Evolutionary conservation across 2,797 vertebrate species (phyloP), one percentile per base, ranked within the genome.

Genomic region (Dendrocincla tyrannina): DNA sequence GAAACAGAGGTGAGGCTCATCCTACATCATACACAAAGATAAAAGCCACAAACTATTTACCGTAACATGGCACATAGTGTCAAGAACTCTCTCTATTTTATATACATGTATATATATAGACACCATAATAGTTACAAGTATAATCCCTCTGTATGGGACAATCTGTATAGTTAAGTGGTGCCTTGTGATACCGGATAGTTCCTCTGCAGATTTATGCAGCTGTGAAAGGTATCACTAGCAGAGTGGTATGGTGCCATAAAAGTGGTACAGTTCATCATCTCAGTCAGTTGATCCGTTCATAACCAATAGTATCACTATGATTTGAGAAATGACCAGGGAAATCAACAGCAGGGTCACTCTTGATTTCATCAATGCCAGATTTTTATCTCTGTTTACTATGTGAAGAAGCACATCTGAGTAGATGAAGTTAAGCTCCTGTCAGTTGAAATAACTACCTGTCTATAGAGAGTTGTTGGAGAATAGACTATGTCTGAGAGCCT

Each of bases 311-410:
- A 20, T 72, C 49, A 6, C 60, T 64, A 2, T 56, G 53, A 56
- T 60, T 67, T 81, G 46, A 83, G 56, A 72, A 82, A 55, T 37
- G 49, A 41, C 4, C 4, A 7, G 32, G 41, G 63, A 52, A 80
- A 62, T 77, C 74, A 68, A 7, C 64, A 27, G 24, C 72, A 75
- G 47, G 3, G 11, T 53, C 85, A 41, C 72, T 85, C 33, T 68
- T 5, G 1, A 27, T 85, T 89, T 80, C 50, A 75, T 27, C 47
- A 33, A 55, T 32, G 23, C 35, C 35, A 39, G 35, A 59, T 59
- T 95, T 95, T 94, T 2, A 27, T 78, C 37, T 74, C 52, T 82
- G 13, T 89, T 84, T 79, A 37, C 76, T 85, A 16, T 25, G 9
- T 27, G 33, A 79, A 87, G 52, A 46, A 72, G 22, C n/a, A 56